These are phyloP conservation scores for Drosophila teissieri DNA, from an alignment of 1,140 invertebrate genomes.

Conservation along the genomic window DNA sequence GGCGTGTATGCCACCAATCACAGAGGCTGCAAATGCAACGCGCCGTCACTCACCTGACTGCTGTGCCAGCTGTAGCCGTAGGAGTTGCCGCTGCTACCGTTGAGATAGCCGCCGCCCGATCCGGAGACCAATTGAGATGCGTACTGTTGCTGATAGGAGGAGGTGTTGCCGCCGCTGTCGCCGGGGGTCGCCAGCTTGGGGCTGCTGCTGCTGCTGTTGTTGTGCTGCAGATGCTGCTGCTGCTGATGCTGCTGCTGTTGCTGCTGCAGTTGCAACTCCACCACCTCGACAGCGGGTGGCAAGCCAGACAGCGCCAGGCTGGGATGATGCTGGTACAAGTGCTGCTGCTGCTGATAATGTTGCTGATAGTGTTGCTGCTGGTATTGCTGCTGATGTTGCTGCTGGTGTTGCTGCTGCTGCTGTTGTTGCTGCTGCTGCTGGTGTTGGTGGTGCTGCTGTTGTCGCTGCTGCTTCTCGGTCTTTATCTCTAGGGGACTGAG, in stretches of 20 bases:
- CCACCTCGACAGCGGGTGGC: slow-evolving; percentile 73
- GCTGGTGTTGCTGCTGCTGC: slow-evolving; percentile 56
- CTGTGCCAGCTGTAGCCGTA: slow-evolving; percentile 80
- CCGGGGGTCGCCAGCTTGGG: slow-evolving; percentile 62
- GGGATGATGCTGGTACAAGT: slow-evolving; percentile 81
- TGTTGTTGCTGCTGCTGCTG: slow-evolving; percentile 60
- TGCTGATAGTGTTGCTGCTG: slow-evolving; percentile 62
- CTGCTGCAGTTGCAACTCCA: slow-evolving; percentile 67
- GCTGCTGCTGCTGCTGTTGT: slow-evolving; percentile 67
- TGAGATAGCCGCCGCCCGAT: slow-evolving; percentile 61
- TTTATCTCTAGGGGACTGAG: slow-evolving; percentile 91
- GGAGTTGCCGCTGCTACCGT: slow-evolving; percentile 71
- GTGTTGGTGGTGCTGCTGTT: slow-evolving; percentile 80
- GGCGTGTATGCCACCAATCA: background rate
- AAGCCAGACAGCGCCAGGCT: slow-evolving; percentile 67
- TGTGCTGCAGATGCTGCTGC: slow-evolving; percentile 55
- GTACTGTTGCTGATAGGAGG: slow-evolving; percentile 83
- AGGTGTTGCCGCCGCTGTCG: slow-evolving; percentile 80
- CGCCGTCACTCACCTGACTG: slow-evolving; percentile 71
- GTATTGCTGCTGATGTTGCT: slow-evolving; percentile 62
- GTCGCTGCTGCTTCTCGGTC: slow-evolving; percentile 85
- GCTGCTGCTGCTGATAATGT: slow-evolving; percentile 69
- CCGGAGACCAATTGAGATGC: slow-evolving; percentile 76
- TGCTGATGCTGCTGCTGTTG: slow-evolving; percentile 58
- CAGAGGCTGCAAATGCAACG: background rate